Conservation (phyloP, 2,797 vertebrate genomes). For the Calcarius lapponicus region DNA sequence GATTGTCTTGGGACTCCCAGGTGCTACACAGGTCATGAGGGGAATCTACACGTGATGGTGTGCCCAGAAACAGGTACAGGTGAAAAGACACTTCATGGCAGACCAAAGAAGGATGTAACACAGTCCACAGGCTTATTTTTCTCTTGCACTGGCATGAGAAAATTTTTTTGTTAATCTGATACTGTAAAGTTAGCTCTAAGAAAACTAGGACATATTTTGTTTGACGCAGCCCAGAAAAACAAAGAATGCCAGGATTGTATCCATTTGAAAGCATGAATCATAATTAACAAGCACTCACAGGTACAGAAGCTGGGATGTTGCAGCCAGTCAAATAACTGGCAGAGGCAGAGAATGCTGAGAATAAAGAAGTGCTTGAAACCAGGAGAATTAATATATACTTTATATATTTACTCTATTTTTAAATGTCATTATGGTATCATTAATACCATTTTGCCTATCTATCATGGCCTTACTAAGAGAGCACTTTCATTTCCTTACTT, state of each 20-base stretch:
- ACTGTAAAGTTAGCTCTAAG: background rate
- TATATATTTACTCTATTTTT: background rate
- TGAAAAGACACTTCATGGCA: background rate
- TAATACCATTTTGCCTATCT: background rate
- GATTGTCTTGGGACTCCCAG: background rate
- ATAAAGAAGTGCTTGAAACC: background rate
- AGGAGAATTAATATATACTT: background rate
- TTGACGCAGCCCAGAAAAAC: background rate
- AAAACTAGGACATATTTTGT: background rate
- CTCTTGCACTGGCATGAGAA: background rate
- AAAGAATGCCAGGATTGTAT: background rate
- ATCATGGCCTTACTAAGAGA: background rate
- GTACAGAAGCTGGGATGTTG: background rate
- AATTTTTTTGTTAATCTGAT: background rate
- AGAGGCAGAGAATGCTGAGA: background rate
- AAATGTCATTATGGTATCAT: background rate
- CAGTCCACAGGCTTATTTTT: accelerated
- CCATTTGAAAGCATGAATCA: conserved; percentile 16
- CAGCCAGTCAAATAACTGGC: background rate
- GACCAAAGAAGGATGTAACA: background rate
- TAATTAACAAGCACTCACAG: background rate
- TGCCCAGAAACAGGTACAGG: background rate
- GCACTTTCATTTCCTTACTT: background rate
- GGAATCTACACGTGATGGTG: accelerated
- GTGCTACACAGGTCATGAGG: background rate